A percentile compares a stretch with the other conserved stretches of the same genome.
Conservation (phyloP, 2,888 invertebrate genomes). For the Papilio gigon region DNA sequence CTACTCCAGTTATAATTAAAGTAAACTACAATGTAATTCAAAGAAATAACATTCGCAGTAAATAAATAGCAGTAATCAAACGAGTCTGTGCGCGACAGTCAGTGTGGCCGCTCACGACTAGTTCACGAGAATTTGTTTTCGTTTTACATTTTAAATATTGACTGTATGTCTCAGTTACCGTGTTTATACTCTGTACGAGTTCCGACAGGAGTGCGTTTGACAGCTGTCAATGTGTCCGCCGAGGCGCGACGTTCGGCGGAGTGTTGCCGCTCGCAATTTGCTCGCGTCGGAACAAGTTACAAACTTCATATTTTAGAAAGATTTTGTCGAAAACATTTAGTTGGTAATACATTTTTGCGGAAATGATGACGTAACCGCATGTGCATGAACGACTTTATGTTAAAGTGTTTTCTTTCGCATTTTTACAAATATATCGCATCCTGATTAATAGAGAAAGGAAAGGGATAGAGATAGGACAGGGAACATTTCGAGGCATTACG, state of each 20-base stretch:
- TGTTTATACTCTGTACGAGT: not conserved
- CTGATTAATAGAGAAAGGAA: not conserved
- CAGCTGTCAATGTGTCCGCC: constrained; percentile 21
- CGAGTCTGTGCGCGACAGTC: too few relatives aligned
- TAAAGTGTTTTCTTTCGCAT: too few relatives aligned
- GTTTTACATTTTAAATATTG: not conserved
- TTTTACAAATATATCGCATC: too few relatives aligned
- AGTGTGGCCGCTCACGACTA: constrained; percentile 50
- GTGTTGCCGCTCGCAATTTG: constrained; percentile 16
- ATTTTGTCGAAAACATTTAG: not conserved
- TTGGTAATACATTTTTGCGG: not conserved
- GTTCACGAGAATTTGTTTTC: not conserved
- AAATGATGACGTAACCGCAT: not conserved
- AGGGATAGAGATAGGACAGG: not conserved
- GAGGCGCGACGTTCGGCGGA: not conserved
- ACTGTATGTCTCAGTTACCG: not conserved
- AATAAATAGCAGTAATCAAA: too few relatives aligned
- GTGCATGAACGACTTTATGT: too few relatives aligned
- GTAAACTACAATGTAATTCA: too few relatives aligned
- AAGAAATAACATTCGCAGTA: too few relatives aligned
- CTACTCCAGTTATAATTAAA: too few relatives aligned
- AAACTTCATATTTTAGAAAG: not conserved
- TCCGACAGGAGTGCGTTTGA: not conserved
- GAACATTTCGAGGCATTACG: not conserved
- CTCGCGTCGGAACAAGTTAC: not conserved